These are phyloP conservation scores for Pipistrellus nathusii DNA, from an alignment of 2,797 vertebrate species.

Conservation along the genomic window DNA sequence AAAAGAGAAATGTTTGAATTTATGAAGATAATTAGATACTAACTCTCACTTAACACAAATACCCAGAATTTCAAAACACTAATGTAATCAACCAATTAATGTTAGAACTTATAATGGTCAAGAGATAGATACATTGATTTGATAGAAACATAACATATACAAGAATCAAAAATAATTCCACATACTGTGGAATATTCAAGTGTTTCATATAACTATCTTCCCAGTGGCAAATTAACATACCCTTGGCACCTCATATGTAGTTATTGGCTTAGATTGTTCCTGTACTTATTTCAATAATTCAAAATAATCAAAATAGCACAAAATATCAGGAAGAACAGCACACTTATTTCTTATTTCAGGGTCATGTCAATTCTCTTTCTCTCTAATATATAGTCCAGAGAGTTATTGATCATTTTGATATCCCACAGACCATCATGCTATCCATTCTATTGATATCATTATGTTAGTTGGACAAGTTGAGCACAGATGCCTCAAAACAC, in stretches of 20 bases:
- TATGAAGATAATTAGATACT: neutral
- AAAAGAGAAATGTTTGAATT: neutral
- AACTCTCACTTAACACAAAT: neutral
- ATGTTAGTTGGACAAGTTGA: neutral
- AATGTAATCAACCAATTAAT: conserved; percentile 25
- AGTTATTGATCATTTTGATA: neutral
- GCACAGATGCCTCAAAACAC: conserved; percentile 1
- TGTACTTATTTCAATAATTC: neutral
- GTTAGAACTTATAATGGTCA: neutral
- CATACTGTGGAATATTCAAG: neutral
- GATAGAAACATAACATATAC: neutral
- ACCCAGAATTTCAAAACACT: neutral
- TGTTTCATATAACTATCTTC: conserved; percentile 15
- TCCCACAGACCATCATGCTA: neutral
- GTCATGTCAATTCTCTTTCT: neutral
- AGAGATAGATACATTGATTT: neutral
- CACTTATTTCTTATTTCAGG: neutral
- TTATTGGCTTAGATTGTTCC: neutral
- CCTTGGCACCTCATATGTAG: neutral
- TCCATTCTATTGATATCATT: neutral
- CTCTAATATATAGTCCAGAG: neutral
- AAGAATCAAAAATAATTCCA: conserved; percentile 4
- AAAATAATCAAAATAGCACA: conserved; percentile 8
- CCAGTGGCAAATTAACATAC: neutral
- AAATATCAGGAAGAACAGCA: neutral